phyloP scores from a whole-genome alignment of 2,113 vertebrate species.

The Saguinus imperator region DNA sequence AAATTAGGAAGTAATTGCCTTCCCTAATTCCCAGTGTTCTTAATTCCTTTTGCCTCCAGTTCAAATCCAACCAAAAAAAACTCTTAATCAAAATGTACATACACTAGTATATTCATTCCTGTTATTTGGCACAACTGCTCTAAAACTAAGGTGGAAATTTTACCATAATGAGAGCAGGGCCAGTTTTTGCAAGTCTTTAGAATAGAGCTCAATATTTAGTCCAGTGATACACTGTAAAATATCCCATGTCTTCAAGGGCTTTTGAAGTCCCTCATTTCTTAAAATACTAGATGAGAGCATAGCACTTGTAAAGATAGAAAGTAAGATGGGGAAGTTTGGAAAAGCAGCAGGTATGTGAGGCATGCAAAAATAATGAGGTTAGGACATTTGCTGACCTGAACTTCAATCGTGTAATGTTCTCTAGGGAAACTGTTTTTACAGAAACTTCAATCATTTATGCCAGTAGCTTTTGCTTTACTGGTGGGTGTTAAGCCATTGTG shows the following conservation, averaged over 20 bases:
- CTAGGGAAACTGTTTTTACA: slow-evolving; percentile 50
- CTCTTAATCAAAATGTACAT: background rate
- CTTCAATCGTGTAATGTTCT: slow-evolving; percentile 45
- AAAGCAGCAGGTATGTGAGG: slow-evolving; percentile 39
- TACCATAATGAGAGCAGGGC: background rate
- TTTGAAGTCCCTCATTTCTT: slow-evolving; percentile 40
- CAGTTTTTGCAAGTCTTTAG: background rate
- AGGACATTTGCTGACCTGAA: slow-evolving; percentile 57
- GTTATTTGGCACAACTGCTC: background rate
- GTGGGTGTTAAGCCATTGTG: background rate
- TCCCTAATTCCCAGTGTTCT: background rate
- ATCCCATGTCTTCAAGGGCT: background rate
- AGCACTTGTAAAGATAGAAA: slow-evolving; percentile 39
- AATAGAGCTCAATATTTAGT: background rate
- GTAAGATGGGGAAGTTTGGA: background rate
- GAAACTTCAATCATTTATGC: slow-evolving; percentile 54
- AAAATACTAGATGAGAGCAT: background rate
- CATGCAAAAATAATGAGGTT: slow-evolving; percentile 66
- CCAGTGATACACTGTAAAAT: background rate
- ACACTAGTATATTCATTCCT: background rate
- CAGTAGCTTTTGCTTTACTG: slow-evolving; percentile 30
- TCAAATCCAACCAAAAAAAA: background rate
- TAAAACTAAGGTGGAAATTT: background rate
- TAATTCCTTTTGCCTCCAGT: background rate
- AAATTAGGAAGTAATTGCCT: background rate